Base-by-base conservation (phyloP, 2,113 vertebrate species). In the Cyanoderma ruficeps region DNA sequence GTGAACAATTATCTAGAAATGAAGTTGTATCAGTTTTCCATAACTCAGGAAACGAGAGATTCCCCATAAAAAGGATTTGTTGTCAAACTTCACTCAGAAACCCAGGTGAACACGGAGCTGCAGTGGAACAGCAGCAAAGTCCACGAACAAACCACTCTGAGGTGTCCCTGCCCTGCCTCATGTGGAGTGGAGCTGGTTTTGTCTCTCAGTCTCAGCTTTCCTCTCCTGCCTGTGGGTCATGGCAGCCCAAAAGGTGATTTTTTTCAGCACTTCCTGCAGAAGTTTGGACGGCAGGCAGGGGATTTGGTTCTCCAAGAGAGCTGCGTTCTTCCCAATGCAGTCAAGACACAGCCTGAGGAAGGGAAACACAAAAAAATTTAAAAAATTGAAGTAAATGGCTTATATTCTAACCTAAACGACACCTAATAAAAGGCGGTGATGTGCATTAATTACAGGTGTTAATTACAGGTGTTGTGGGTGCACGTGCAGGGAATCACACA, bases 191-290 rank as follows among this genome's bases (percentile, higher is more conserved):
- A 68, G 92, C 24, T 96, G 93, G 6, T 83, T 93, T 13, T 96
- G 94, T 41, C 97, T 94, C 85, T 97, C 97, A 6, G 89, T 96
- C 87, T 92, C 90, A 4, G 97, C 91, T 88, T 97, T 98, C 67
- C 92, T 97, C 93, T 98, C 97, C 57, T 98, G 98, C 84, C 98
- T 93, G 95, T 98, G 97, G 87, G 31, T 97, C 41, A 96, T 97
- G 61, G 98, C 97, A 90, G 98, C 98, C 98, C 99, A 99, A 97
- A 99, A 99, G 27, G 97, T 98, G 67, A 98, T 98, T 96, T 98
- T 99, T 86, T 97, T 98, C 97, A 98, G 95, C 44, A 99, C 98
- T 14, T 98, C 97, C 64, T 98, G 97, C 50, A 98, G 87, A 2
- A 99, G 98, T 92, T 98, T 98, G 33, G 98, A 89, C 75, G 99